Base-by-base conservation (phyloP, 2,113 vertebrate genomes). In the Oryzias woworae region DNA sequence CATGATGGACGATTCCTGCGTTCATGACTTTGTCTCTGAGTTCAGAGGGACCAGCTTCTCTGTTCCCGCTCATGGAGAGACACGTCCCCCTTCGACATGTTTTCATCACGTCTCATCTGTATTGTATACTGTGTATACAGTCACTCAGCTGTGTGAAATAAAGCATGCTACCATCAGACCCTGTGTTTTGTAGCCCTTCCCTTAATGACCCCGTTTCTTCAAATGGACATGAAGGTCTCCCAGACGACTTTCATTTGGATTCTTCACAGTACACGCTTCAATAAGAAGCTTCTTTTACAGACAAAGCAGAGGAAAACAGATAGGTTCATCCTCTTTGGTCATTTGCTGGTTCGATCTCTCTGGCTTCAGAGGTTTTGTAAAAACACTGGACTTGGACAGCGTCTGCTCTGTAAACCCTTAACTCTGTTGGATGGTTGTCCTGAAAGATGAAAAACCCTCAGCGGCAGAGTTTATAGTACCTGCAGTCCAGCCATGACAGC, bases 101-200 rank as follows among this genome's bases (percentile, higher is more conserved):
- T 77, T 69, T 23, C 70, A 61, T 73, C 47, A 68, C 4, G 69
- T 80, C 64, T 73, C 17, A 52, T 69, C 69, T 84, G 72, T 73
- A 80, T 71, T 87, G 88, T 90, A 88, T 90, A 88, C 88, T 87
- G 83, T 88, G 86, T 90, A 90, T 90, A 87, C 88, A 87, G 73
- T 69, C 49, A 86, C 80, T 60, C 74, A 77, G 69, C 60, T 82
- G 70, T 81, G 80, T 70, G 46, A 71, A 86, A 84, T 80, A 82
- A 87, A 82, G 60, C 66, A 76, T 53, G 58, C 46, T 55, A 69
- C 46, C 55, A 42, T 67, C 41, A 41, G 45, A 54, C 13, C 14
- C 49, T 22, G 12, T 20, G 20, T 20, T 20, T 20, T 20, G 20
- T 1, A 20, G 20, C 20, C 36, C 10, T 36, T 36, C 10, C n/a